Evolutionary conservation across 1,140 invertebrate genomes (phyloP), one percentile per base, ranked within the genome.

Genomic region (Drosophila baimaii): DNA sequence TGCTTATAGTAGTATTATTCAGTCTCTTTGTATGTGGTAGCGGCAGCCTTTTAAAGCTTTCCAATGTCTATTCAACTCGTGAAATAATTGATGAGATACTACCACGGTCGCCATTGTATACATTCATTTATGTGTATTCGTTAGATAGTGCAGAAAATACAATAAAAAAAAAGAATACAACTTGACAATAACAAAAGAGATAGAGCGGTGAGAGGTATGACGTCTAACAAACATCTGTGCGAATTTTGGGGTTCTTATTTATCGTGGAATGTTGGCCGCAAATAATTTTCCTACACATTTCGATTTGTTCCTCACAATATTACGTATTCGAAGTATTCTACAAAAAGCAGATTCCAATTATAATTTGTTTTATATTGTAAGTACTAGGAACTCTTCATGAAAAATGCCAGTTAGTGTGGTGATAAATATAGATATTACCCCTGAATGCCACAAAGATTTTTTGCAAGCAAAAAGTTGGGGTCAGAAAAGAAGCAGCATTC

Each of bases 1-100:
- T 49, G 9, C 29, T 17, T 27, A 49, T 12, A 17, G 0, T 15
- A 9, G 2, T 21, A 21, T 15, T 15, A 21, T 15, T 15, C 7
- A 35, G 49, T 21, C 15, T 5, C 3, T 13, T 17, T 55, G 27
- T 17, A 8, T 49, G n/a, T 47, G 35, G 41, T 25, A 25, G 31
- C 12, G 44, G 39, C 63, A 41, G 46, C 63, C 62, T 76, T 77
- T 68, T 77, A 76, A 77, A 55, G 62, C 74, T 59, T 55, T 56
- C 39, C 33, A 77, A 52, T 77, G 54, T 46, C 62, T 54, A 66
- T 44, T 66, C 19, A 21, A 57, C 31, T 57, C 27, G 68, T 23
- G n/a, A 76, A 77, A 77, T 77, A 77, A 77, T 77, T 77, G 72
- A 77, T 77, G 74, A 77, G 72, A 77, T 76, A 77, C 39, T 57